Conservation (phyloP, 1,140 invertebrate species). For the Tigriopus japonicus region DNA sequence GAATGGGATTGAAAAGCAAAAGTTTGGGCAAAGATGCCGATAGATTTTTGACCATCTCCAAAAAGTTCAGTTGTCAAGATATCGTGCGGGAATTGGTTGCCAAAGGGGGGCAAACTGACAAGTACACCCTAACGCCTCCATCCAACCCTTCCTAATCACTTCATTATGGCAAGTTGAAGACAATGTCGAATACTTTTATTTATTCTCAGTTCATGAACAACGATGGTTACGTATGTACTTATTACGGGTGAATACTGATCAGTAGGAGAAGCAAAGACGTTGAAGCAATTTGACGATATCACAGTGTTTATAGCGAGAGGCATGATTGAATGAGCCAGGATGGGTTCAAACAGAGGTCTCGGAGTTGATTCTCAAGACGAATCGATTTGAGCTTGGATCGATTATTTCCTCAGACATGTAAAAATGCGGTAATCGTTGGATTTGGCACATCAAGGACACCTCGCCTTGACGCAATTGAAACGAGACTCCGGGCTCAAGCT, state of each 20-base stretch:
- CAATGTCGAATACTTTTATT: no score
- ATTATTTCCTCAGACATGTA: slow-evolving; percentile 85
- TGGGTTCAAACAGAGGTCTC: slow-evolving; percentile 69
- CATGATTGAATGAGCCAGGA: no score
- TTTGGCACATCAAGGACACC: slow-evolving; percentile 66
- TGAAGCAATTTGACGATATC: no score
- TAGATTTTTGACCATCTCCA: not conserved
- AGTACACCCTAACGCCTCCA: not conserved
- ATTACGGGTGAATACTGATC: no score
- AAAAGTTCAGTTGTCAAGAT: not conserved
- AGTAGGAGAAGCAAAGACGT: no score
- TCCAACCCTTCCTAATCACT: not conserved
- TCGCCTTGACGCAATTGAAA: slow-evolving; percentile 88
- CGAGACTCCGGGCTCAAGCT: slow-evolving; percentile 46
- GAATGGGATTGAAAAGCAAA: not conserved
- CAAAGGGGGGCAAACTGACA: not conserved
- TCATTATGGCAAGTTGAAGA: no score
- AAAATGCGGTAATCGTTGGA: slow-evolving; percentile 71
- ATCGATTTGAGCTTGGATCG: slow-evolving; percentile 85
- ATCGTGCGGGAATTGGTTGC: not conserved
- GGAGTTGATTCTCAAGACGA: slow-evolving; percentile 78
- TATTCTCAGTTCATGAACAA: no score
- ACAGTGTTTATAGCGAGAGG: no score
- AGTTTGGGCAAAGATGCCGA: not conserved
- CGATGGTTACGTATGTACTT: no score